These are phyloP conservation scores for Lasioglossum villosulum DNA, from an alignment of 2,888 invertebrate genomes.

Conservation along the genomic window DNA sequence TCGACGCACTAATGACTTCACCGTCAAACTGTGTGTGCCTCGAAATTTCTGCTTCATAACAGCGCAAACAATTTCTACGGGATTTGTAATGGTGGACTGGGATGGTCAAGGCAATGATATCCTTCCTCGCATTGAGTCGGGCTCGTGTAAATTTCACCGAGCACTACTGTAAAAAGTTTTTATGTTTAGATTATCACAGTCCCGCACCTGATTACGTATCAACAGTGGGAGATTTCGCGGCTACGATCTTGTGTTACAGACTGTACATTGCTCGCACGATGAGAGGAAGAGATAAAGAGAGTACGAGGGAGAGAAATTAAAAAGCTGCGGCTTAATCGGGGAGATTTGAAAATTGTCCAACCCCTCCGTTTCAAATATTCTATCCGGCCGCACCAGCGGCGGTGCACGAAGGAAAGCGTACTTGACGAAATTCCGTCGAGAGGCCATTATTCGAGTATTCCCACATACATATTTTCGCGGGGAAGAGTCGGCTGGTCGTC, in stretches of 20 bases:
- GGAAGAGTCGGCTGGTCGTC: conserved; percentile 10
- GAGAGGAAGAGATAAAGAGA: background rate
- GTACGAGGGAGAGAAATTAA: background rate
- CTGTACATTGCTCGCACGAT: background rate
- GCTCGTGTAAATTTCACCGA: background rate
- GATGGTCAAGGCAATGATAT: no score
- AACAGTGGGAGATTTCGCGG: background rate
- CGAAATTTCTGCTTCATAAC: background rate
- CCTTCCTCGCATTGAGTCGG: background rate
- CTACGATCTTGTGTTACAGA: background rate
- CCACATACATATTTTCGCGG: conserved; percentile 8
- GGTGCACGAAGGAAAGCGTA: background rate
- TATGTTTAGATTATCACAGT: background rate
- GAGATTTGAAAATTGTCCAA: background rate
- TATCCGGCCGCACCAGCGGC: background rate
- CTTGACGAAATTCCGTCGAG: conserved; percentile 8
- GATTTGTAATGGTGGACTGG: background rate
- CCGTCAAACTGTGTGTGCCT: background rate
- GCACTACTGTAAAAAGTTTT: background rate
- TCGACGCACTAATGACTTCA: background rate
- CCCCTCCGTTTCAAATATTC: background rate
- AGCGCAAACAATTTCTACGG: background rate
- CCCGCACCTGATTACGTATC: background rate
- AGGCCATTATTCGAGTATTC: background rate
- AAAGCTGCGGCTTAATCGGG: conserved; percentile 4